Percentiles rank a stretch among this genome's conserved stretches.
Evolutionary conservation across 2,113 vertebrate genomes (phyloP).

Genomic region (Pollachius pollachius): DNA sequence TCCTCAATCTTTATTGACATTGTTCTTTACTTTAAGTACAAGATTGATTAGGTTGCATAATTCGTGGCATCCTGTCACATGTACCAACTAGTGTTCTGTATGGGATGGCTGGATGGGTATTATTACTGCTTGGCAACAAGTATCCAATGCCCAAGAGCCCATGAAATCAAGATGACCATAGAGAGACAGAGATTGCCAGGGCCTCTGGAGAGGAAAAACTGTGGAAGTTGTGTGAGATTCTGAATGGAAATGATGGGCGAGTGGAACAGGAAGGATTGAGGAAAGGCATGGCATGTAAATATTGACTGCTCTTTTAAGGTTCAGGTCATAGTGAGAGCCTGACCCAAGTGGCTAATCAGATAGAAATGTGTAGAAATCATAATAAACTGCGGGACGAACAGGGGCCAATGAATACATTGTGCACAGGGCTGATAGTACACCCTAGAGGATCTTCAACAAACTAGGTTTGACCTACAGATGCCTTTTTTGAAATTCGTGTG

Average conservation of each 20-base stretch:
- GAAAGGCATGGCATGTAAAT: constrained; percentile 55
- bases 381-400: constrained; percentile 53
- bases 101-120: background rate
- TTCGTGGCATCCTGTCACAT: background rate
- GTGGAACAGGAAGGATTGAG: constrained; percentile 69
- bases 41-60: no score
- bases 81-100: background rate
- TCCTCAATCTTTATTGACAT: no score
- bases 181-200: constrained; percentile 12
- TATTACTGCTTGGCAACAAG: constrained; percentile 8
- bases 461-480: constrained; percentile 29
- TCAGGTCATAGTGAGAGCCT: constrained; percentile 24
- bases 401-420: constrained; percentile 46
- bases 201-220: constrained; percentile 42
- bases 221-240: constrained; percentile 37
- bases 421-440: constrained; percentile 34
- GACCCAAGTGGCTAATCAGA: constrained; percentile 65
- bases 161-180: background rate
- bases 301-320: constrained; percentile 26
- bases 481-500: constrained; percentile 23
- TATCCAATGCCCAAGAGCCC: background rate
- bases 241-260: constrained; percentile 65
- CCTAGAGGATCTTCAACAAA: background rate
- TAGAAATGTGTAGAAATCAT: constrained; percentile 55
- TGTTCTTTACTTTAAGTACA: no score